phyloP scores from a whole-genome alignment of 1,140 invertebrate genomes.

The Meteorus sp. region DNA sequence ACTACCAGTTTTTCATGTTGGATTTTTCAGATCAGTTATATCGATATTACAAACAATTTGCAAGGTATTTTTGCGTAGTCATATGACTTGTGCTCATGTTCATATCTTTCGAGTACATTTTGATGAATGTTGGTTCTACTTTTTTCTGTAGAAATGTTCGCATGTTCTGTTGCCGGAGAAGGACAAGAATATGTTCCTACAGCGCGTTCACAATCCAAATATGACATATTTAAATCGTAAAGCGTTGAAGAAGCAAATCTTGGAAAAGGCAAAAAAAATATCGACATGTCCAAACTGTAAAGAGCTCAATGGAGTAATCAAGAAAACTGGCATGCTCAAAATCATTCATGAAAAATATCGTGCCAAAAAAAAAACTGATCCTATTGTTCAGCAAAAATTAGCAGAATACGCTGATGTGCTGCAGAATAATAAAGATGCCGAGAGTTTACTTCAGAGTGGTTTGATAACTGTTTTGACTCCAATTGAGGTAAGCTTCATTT shows the following conservation, averaged over 20 bases:
- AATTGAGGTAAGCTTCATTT: constrained; percentile 63
- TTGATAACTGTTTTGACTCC: constrained; percentile 66
- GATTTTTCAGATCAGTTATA: constrained; percentile 92
- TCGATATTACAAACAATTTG: constrained; percentile 95
- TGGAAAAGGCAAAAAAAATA: constrained; percentile 79
- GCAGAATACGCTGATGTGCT: constrained; percentile 64
- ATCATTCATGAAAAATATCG: constrained; percentile 91
- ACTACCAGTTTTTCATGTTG: constrained; percentile 96
- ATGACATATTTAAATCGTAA: constrained; percentile 83
- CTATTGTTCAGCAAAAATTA: constrained; percentile 64
- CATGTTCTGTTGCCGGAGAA: constrained; percentile 70
- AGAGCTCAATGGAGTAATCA: constrained; percentile 82
- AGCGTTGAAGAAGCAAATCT: constrained; percentile 75
- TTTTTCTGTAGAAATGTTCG: constrained; percentile 69
- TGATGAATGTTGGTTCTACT: no score
- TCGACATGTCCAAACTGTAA: constrained; percentile 77
- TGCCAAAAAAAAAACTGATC: constrained; percentile 73
- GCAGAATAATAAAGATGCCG: constrained; percentile 66
- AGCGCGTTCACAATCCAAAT: constrained; percentile 76
- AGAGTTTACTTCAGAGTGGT: constrained; percentile 62
- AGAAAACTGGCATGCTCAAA: constrained; percentile 88
- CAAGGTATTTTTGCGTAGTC: no score
- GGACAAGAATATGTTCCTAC: constrained; percentile 67
- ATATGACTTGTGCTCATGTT: no score
- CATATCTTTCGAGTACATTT: constrained; percentile 16